Evolutionary conservation across 2,113 vertebrate species (phyloP), one percentile per base, ranked within the genome.

Genomic region (Perca schrenkii): DNA sequence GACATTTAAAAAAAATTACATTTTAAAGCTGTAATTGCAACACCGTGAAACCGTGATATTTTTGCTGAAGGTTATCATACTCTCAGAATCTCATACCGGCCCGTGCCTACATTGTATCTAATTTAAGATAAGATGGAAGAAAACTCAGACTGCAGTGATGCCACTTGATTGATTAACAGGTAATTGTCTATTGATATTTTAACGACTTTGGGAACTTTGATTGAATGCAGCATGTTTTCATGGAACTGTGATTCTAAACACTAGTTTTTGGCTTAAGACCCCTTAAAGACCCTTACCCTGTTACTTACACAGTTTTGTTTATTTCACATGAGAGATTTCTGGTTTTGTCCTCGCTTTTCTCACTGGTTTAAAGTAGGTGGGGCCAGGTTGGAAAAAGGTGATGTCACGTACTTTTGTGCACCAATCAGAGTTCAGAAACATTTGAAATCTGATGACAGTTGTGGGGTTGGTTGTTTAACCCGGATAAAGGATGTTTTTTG

Each of bases 211-310:
- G 13, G 25, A 14, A 34, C 28, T 70, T 57, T 52, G 13, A 69
- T 17, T 81, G 34, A 74, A 79, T 56, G 50, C 49, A 28, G 64
- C 14, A 3, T 22, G 6, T 22, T 76, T 57, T 56, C 6, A 28
- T 65, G 12, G 19, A 43, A 54, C 34, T 46, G 14, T 22, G 34
- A 71, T 56, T 16, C n/a, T n/a, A 0, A 13, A 8, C 25, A 31
- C 8, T 40, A 67, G 13, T 57, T 49, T 40, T 62, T 13, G 10
- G 43, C 21, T 36, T 2, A 2, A 56, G 49, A 8, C 10, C 22
- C 25, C 8, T 47, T 60, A 11, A 61, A 46, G 17, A 7, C 6
- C n/a, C n/a, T 56, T 14, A 40, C 6, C 13, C 15, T 21, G 47
- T 63, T 25, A 17, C 3, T n/a, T n/a, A n/a, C 36, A 17, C 1